Percentiles rank a stretch among this genome's conserved stretches.
phyloP scores from a whole-genome alignment of 1,140 invertebrate genomes.

The Maconellicoccus hirsutus region DNA sequence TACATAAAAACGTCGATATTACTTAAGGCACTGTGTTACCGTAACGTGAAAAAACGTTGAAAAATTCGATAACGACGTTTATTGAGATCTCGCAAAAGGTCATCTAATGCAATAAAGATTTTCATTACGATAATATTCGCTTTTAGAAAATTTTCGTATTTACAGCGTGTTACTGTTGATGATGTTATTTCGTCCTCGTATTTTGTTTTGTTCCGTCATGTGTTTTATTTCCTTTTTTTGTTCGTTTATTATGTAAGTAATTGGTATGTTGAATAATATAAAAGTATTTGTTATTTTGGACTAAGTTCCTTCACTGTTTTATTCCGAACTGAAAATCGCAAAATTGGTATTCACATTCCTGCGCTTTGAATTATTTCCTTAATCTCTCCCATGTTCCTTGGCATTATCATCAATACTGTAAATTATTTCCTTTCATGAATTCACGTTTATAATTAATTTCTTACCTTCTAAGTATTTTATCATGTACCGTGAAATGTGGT shows the following conservation, averaged over 20 bases:
- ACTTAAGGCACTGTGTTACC: not conserved
- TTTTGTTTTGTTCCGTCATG: not conserved
- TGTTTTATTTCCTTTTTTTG: not conserved
- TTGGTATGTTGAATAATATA: not conserved
- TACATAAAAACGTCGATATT: not conserved
- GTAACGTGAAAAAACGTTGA: not conserved
- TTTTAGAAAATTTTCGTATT: not conserved
- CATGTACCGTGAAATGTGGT: not conserved
- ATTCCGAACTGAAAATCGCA: not conserved
- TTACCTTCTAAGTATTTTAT: not conserved
- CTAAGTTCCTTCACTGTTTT: slow-evolving; percentile 4
- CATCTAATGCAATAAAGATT: not conserved
- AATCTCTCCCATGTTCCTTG: not conserved
- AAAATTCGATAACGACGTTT: not conserved
- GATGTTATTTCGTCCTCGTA: not conserved
- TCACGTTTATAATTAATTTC: not conserved
- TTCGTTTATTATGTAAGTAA: slow-evolving; percentile 1
- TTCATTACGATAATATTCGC: not conserved
- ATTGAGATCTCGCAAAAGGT: not conserved
- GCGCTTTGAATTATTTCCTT: not conserved
- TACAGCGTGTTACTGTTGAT: not conserved
- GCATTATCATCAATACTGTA: not conserved
- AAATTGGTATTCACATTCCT: slow-evolving; percentile 4
- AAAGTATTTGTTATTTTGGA: not conserved
- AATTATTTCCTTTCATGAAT: not conserved